Evolutionary conservation across 2,113 vertebrate species (phyloP).

Genomic region (Nibea albiflora): DNA sequence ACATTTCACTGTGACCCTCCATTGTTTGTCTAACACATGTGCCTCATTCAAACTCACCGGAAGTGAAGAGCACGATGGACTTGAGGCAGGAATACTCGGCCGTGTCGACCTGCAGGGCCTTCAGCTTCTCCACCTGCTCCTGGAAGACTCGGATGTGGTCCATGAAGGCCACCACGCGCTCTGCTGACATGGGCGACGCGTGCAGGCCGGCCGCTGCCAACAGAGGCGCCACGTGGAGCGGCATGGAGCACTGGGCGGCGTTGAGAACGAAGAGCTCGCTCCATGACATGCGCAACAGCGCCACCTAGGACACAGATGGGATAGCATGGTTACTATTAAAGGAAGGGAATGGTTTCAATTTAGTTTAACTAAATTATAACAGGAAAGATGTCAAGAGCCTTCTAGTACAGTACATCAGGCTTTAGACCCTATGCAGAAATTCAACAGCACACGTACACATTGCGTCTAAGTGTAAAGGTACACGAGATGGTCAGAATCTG

Average conservation of each 20-base stretch:
- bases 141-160: constrained; percentile 91
- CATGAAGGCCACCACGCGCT: constrained; percentile 90
- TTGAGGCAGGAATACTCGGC: constrained; percentile 90
- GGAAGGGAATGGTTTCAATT: neutral
- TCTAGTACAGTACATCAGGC: neutral
- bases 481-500: neutral
- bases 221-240: constrained; percentile 87
- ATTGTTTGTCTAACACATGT: neutral
- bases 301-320: constrained; percentile 75
- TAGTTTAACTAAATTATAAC: neutral
- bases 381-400: neutral
- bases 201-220: constrained; percentile 89
- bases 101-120: constrained; percentile 88
- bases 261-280: constrained; percentile 91
- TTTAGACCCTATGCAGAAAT: neutral
- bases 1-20: neutral
- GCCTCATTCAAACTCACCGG: constrained; percentile 80
- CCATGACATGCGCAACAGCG: constrained; percentile 89
- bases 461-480: neutral
- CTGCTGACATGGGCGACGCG: constrained; percentile 88
- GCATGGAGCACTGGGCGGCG: constrained; percentile 90
- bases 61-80: constrained; percentile 89
- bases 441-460: neutral
- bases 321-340: neutral
- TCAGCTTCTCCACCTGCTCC: constrained; percentile 92